phyloP scores from a whole-genome alignment of 1,140 invertebrate genomes.

The Panagrolaimus sp. region DNA sequence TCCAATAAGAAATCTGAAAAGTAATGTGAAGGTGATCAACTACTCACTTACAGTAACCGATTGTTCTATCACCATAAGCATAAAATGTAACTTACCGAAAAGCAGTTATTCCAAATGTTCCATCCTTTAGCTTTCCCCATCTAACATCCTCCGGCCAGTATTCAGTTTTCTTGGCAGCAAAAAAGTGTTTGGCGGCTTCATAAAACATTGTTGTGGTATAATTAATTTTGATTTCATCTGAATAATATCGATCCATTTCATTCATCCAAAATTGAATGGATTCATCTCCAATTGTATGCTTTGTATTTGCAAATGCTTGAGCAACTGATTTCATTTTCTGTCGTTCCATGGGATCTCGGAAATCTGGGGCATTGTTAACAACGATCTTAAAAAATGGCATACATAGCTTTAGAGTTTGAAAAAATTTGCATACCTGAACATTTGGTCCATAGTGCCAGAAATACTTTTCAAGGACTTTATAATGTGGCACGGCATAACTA shows the following conservation, averaged over 20 bases:
- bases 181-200: constrained; percentile 48
- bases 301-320: constrained; percentile 72
- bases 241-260: constrained; percentile 73
- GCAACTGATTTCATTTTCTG: constrained; percentile 74
- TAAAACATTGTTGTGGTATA: constrained; percentile 58
- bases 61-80: too few species aligned
- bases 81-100: constrained; percentile 35
- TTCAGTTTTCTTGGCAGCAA: constrained; percentile 49
- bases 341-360: constrained; percentile 75
- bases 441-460: constrained; percentile 59
- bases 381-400: constrained; percentile 68
- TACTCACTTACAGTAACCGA: too few species aligned
- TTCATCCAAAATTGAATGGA: constrained; percentile 87
- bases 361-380: constrained; percentile 75
- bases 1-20: constrained; percentile 53
- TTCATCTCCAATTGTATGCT: constrained; percentile 70
- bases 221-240: constrained; percentile 68
- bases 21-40: too few species aligned
- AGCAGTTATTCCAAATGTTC: constrained; percentile 39
- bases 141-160: constrained; percentile 57
- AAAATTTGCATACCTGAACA: constrained; percentile 41
- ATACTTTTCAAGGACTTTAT: constrained; percentile 51
- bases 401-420: not conserved
- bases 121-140: constrained; percentile 42
- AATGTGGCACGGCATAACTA: constrained; percentile 58